These are phyloP conservation scores for Microcebus murinus DNA, from an alignment of 2,113 vertebrate genomes.

Conservation along the genomic window DNA sequence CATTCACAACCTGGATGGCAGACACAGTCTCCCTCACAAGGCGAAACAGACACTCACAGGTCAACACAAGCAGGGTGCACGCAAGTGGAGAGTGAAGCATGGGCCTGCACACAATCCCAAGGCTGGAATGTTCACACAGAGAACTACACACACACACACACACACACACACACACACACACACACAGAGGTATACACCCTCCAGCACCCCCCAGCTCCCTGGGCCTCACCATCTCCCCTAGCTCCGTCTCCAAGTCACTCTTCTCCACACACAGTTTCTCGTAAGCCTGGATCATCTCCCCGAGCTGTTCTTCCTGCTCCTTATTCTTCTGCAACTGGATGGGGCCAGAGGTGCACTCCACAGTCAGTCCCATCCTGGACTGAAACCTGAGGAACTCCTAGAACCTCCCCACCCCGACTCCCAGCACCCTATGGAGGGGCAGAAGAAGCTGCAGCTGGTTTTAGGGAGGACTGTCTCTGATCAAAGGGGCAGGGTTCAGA, in stretches of 20 bases:
- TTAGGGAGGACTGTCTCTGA: not conserved
- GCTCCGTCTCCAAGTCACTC: constrained; percentile 94
- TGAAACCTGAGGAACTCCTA: not conserved
- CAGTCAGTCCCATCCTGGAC: constrained; percentile 14
- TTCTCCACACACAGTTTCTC: constrained; percentile 99
- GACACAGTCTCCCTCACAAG: not conserved
- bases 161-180: no score
- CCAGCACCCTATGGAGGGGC: not conserved
- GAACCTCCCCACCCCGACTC: not conserved
- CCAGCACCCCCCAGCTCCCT: not conserved
- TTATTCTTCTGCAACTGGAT: constrained; percentile 95
- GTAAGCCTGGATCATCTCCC: constrained; percentile 97
- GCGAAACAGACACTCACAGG: not conserved
- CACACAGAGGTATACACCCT: not conserved
- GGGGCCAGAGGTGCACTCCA: not conserved
- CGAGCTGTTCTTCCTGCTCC: constrained; percentile 96
- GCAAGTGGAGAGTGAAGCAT: not conserved
- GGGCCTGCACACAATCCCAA: not conserved
- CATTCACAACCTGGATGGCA: not conserved
- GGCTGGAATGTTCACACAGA: not conserved
- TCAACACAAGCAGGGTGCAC: not conserved
- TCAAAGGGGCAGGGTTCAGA: not conserved
- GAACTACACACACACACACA: not conserved
- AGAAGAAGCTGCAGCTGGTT: not conserved
- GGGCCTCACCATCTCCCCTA: constrained; percentile 95